Base-by-base conservation (phyloP, 2,113 vertebrate species). In the Hippolais icterina region DNA sequence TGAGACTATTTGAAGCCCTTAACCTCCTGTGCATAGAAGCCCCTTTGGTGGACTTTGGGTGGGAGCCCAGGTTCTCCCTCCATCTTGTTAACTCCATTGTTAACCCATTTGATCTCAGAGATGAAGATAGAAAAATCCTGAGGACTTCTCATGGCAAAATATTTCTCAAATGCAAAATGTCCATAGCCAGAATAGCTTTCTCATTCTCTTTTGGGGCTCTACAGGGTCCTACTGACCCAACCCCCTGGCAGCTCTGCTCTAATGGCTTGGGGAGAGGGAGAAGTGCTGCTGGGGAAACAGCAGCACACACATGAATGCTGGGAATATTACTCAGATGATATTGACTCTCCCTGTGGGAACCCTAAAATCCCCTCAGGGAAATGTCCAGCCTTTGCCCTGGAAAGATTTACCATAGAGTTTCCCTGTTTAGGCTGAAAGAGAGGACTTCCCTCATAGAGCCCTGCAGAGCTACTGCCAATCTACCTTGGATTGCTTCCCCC, bases 11-110 rank as follows among this genome's bases (percentile, higher is more conserved):
- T 56, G 35, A 64, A 89, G 64, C 6, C 6, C 33, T 25, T 28
- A 11, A 69, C 3, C 3, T 3, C 11, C 14, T 23, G 31, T 3
- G 2, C 11, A 23, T 42, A 15, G 5, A 28, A 71, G 9, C 8
- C 3, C 10, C 25, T 46, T 46, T 47, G 7, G 19, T 41, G 42
- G 28, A 53, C 6, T 21, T 47, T 9, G 16, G 14, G 27, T 8
- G 14, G 2, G 4, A 76, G n/a, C 63, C 11, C 8, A 41, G 15
- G 14, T 22, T 94, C 53, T 76, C 17, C 19, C 8, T 80, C 33
- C 25, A 4, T 31, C 13, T 72, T 59, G 4, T n/a, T 22, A 12
- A 28, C 22, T 61, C 37, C n/a, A 16, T 12, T 75, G 31, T 35
- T 89, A 39, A 86, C 11, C 21, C 19, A 49, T 23, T 61, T 89